Base-by-base conservation (phyloP, 1,140 invertebrate species). In the Carposina sasakii region DNA sequence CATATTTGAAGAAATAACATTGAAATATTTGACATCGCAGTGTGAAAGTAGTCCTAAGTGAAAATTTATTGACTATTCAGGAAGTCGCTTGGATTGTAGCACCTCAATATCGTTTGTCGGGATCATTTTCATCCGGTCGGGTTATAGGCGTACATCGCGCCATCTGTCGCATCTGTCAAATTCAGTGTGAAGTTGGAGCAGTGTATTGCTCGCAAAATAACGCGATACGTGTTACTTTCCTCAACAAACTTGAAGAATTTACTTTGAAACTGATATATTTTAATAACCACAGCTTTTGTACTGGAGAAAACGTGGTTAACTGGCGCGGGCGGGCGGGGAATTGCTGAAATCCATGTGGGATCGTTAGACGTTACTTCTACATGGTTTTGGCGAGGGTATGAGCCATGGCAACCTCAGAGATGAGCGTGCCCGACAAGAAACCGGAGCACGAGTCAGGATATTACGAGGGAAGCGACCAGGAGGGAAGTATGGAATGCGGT, bases 401-500 rank as follows among this genome's bases (percentile, higher is more conserved):
- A 74, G 60, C 74, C 76, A 83, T 83, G 77, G 76, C 79, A 21
- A 77, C 79, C 60, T 69, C 65, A 62, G 79, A 79, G 61, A 83
- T 83, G 79, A 79, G 62, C 61, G 51, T 83, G 59, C 77, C 77
- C 52, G 81, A 84, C 59, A 84, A 84, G 51, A 84, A 84, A 59
- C 81, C 81, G 53, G 81, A 84, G 52, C 81, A 84, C 81, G 81
- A 84, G 68, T 84, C 81, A 51, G 81, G 81, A 62, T 84, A 84
- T 54, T 84, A 84, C 77, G 81, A 84, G 67, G 81, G 81, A 44
- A 84, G 81, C 67, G 81, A 84, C 54, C 76, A 77, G 63, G 81
- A 84, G 62, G 79, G 77, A 53, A 81, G 77, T 48, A 81, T 84
- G 79, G 79, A 84, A 60, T 81, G 74, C 47, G 76, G 70, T 39